Conservation (phyloP, 2,797 vertebrate species). For the Danio kyathit region DNA sequence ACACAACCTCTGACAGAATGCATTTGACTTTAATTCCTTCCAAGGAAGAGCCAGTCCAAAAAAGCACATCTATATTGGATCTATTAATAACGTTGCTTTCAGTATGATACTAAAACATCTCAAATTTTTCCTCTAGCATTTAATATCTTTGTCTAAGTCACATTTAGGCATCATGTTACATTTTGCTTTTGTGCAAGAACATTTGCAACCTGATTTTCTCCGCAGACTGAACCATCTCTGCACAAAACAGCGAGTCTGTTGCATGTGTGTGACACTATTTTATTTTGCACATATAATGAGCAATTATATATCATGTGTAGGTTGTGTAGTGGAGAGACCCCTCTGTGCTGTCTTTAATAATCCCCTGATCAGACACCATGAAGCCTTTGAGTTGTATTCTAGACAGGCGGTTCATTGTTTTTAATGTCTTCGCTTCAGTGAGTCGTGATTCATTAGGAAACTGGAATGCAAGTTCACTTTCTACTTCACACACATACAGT, state of each 20-base stretch:
- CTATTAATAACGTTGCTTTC: background rate
- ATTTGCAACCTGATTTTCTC: background rate
- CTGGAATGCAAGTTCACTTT: conserved; percentile 22
- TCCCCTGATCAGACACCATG: background rate
- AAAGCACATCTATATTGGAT: background rate
- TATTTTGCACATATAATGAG: background rate
- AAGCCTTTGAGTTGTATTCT: conserved; percentile 15
- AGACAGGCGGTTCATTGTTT: conserved; percentile 27
- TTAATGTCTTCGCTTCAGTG: conserved; percentile 37
- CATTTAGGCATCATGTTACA: background rate
- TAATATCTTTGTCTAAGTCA: background rate
- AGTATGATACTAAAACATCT: background rate
- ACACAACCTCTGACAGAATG: background rate
- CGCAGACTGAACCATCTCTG: conserved; percentile 6
- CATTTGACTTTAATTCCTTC: background rate
- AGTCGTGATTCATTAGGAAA: conserved; percentile 38
- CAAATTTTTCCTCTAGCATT: background rate
- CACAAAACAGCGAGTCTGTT: background rate
- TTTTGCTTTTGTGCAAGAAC: background rate
- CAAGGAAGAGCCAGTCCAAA: background rate
- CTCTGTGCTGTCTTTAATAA: background rate
- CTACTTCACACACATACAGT: conserved; percentile 7
- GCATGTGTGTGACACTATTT: background rate
- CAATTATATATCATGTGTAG: background rate
- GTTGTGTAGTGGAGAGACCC: conserved; percentile 7